Evolutionary conservation across 1,140 invertebrate genomes (phyloP).

Genomic region (Stenopsyche tienmushanensis): DNA sequence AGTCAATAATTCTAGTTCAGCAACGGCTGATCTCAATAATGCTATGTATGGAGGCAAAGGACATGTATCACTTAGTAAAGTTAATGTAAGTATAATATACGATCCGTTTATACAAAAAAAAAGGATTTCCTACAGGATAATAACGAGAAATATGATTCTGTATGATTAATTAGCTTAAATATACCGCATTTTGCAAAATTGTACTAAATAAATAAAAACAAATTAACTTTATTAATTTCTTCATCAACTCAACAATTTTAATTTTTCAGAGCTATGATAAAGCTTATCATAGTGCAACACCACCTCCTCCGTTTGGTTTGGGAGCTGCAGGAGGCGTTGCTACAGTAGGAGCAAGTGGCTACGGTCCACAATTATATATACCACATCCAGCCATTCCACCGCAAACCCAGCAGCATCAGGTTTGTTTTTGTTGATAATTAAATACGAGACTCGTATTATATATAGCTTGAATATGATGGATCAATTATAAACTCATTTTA

Average conservation of each 20-base stretch:
- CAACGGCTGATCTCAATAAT: constrained; percentile 47
- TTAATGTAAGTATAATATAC: constrained; percentile 49
- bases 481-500: no score
- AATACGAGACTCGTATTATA: not conserved
- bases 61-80: constrained; percentile 54
- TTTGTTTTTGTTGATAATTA: not conserved
- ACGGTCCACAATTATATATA: constrained; percentile 52
- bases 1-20: constrained; percentile 37
- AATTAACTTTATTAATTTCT: no score
- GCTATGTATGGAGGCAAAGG: constrained; percentile 51
- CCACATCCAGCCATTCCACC: constrained; percentile 43
- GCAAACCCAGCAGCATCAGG: constrained; percentile 48
- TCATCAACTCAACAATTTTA: no score
- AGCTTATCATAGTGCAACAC: constrained; percentile 55
- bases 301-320: constrained; percentile 45
- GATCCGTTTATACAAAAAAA: no score
- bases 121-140: no score
- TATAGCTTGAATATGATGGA: no score
- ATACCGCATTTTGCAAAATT: no score
- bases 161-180: no score
- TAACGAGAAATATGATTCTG: no score
- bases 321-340: constrained; percentile 18
- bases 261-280: constrained; percentile 54
- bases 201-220: no score
- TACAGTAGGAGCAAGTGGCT: constrained; percentile 41